These are phyloP conservation scores for Calyptommatus sinebrachiatus DNA, from an alignment of 2,113 vertebrate species.

Conservation along the genomic window DNA sequence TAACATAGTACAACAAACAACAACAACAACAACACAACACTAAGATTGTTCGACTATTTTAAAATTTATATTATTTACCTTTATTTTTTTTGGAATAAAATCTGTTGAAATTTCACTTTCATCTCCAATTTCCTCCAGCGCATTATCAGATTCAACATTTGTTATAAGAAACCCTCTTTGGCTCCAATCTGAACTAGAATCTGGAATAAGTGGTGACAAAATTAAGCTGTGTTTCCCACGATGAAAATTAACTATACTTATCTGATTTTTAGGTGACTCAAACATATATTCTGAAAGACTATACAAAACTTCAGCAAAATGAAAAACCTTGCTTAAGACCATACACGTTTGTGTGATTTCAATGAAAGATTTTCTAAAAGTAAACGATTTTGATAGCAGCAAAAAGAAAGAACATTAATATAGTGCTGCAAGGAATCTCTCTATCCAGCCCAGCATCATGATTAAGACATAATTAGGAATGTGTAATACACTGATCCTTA, in stretches of 20 bases:
- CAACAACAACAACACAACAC: no score
- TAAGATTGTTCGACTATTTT: conserved; percentile 1
- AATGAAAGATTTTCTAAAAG: no score
- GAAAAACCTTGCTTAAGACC: no score
- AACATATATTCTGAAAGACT: no score
- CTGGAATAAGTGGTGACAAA: conserved; percentile 71
- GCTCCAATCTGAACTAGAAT: conserved; percentile 90
- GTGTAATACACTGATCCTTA: no score
- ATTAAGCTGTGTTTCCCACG: conserved; percentile 46
- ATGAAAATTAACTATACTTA: conserved; percentile 36
- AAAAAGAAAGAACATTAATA: no score
- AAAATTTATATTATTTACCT: conserved; percentile 71
- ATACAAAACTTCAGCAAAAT: no score
- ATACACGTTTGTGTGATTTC: no score
- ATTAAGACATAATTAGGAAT: no score
- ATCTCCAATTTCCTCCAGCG: conserved; percentile 79
- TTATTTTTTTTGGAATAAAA: conserved; percentile 86
- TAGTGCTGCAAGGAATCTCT: no score
- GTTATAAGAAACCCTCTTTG: conserved; percentile 78
- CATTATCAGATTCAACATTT: conserved; percentile 76
- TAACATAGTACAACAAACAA: background rate
- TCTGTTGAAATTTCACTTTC: conserved; percentile 77
- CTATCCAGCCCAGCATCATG: no score
- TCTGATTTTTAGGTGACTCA: background rate
- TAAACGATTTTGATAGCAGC: no score